These are phyloP conservation scores for Myopa tessellatipennis DNA, from an alignment of 2,888 invertebrate species.

Conservation along the genomic window DNA sequence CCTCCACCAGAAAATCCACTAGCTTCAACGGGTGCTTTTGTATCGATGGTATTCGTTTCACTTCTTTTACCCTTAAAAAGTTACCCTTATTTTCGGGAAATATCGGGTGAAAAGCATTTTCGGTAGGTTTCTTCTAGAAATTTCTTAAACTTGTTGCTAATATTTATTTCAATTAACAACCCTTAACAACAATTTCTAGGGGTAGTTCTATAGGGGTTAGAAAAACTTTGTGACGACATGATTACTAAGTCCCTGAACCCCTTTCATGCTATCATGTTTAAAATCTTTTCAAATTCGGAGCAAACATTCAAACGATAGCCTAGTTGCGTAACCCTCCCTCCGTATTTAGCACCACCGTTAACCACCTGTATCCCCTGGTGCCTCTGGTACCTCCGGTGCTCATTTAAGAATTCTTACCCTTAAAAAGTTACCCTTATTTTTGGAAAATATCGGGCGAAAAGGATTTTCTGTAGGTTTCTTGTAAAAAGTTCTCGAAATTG, in stretches of 20 bases:
- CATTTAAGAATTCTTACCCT: background rate
- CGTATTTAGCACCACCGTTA: too few relatives aligned
- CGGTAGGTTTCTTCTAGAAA: conserved; percentile 19
- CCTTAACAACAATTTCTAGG: background rate
- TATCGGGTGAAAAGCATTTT: conserved; percentile 48
- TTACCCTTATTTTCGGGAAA: background rate
- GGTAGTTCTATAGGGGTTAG: conserved; percentile 7
- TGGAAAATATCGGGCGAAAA: conserved; percentile 57
- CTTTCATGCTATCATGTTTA: too few relatives aligned
- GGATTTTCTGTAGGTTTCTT: conserved; percentile 46
- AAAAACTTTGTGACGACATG: background rate
- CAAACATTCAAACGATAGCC: too few relatives aligned
- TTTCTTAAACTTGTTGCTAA: conserved; percentile 4
- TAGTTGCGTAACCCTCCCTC: too few relatives aligned
- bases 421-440: conserved; percentile 59
- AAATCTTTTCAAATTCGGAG: too few relatives aligned
- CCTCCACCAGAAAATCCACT: too few relatives aligned
- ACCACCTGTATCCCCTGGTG: too few relatives aligned
- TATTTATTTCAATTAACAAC: too few relatives aligned
- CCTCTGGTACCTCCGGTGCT: background rate
- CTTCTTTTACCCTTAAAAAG: background rate
- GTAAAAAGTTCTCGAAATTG: background rate
- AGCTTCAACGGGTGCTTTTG: too few relatives aligned
- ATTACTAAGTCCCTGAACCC: background rate
- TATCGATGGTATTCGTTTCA: too few relatives aligned